phyloP scores from a whole-genome alignment of 2,113 vertebrate genomes.

The Hippolais icterina region DNA sequence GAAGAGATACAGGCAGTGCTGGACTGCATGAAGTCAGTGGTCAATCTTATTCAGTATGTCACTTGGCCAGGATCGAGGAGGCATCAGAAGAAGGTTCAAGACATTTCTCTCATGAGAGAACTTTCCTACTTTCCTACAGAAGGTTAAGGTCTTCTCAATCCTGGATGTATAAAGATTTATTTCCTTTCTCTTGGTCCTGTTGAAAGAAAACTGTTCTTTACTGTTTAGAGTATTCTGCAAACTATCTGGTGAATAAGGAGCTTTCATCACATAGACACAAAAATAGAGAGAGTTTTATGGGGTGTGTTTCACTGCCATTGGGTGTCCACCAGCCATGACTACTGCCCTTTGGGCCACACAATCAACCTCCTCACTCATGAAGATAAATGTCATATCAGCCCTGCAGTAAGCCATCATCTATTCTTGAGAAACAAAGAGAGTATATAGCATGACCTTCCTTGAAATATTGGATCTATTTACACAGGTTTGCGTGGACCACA shows the following conservation, averaged over 20 bases:
- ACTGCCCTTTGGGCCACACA: conserved; percentile 60
- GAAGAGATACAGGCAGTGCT: too few relatives aligned
- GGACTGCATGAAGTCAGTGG: background rate
- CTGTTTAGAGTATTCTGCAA: background rate
- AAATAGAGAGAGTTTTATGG: conserved; percentile 43
- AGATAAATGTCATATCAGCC: conserved; percentile 73
- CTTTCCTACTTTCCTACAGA: background rate
- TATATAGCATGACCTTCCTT: conserved; percentile 76
- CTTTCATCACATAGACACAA: conserved; percentile 33
- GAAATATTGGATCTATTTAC: conserved; percentile 83
- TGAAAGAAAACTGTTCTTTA: conserved; percentile 46
- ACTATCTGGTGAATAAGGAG: conserved; percentile 12
- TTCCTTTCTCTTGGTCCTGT: background rate
- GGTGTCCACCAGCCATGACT: conserved; percentile 59
- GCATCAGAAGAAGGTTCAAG: background rate
- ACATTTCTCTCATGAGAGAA: background rate
- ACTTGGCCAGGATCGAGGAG: background rate
- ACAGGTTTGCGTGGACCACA: conserved; percentile 71
- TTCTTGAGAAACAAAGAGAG: conserved; percentile 73
- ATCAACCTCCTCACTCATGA: conserved; percentile 70
- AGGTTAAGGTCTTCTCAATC: background rate
- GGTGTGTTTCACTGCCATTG: conserved; percentile 11
- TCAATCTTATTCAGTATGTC: background rate
- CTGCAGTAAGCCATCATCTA: conserved; percentile 71
- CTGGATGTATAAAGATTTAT: background rate